These are phyloP conservation scores for Villa cingulata DNA, from an alignment of 2,888 invertebrate species.

Conservation along the genomic window DNA sequence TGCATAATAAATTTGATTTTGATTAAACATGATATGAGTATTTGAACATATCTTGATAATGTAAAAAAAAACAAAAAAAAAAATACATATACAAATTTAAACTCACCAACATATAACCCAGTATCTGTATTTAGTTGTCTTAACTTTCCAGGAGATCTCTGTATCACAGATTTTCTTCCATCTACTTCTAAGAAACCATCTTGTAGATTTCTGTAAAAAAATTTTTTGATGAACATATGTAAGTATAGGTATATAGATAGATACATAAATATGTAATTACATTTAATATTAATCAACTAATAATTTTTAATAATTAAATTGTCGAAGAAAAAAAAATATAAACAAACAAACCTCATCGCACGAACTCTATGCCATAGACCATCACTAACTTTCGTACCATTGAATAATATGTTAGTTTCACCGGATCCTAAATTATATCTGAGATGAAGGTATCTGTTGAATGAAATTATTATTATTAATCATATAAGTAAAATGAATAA, in stretches of 20 bases:
- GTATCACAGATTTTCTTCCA: constrained; percentile 64
- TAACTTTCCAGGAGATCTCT: constrained; percentile 71
- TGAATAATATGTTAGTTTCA: constrained; percentile 70
- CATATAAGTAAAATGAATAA: too few relatives aligned
- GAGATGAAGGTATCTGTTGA: constrained; percentile 34
- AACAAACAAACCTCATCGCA: constrained; percentile 49
- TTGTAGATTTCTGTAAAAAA: constrained; percentile 56
- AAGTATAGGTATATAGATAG: too few relatives aligned
- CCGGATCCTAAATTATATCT: constrained; percentile 81
- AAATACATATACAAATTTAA: neutral
- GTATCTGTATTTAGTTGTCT: constrained; percentile 76
- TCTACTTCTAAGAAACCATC: constrained; percentile 82
- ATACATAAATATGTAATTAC: too few relatives aligned
- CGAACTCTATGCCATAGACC: constrained; percentile 69
- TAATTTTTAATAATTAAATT: too few relatives aligned
- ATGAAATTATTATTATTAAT: neutral
- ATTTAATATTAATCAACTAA: too few relatives aligned
- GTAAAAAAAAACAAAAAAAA: too few relatives aligned
- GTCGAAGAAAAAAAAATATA: neutral
- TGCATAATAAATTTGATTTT: too few relatives aligned
- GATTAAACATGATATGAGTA: too few relatives aligned
- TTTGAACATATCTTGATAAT: too few relatives aligned
- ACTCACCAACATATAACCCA: constrained; percentile 75
- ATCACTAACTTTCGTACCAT: constrained; percentile 75
- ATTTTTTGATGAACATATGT: neutral